Conservation (phyloP, 2,797 vertebrate genomes). For the Chiroxiphia lanceolata region DNA sequence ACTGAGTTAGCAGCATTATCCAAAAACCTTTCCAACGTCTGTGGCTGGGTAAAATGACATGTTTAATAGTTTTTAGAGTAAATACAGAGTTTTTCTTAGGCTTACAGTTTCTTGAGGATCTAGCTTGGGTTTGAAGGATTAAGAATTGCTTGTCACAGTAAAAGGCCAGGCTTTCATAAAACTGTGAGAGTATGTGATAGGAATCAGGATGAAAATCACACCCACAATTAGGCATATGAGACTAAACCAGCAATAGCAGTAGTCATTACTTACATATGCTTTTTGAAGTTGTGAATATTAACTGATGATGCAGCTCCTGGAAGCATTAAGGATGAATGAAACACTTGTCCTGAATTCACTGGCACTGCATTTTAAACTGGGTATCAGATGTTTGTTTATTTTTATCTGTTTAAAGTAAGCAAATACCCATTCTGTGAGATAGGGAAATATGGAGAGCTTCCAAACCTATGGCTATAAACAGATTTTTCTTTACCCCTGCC, state of each 20-base stretch:
- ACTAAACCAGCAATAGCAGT: neutral
- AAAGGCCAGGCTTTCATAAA: neutral
- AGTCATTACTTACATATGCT: neutral
- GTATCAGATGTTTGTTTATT: neutral
- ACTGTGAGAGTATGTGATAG: neutral
- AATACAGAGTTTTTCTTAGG: neutral
- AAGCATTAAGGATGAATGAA: neutral
- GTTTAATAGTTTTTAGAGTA: neutral
- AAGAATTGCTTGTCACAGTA: neutral
- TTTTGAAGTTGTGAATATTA: neutral
- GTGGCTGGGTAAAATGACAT: neutral
- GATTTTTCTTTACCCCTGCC: neutral
- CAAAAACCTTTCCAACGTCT: neutral
- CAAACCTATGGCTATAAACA: neutral
- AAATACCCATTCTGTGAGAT: neutral
- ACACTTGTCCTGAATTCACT: neutral
- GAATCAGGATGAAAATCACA: neutral
- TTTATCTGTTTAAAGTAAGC: conserved; percentile 26
- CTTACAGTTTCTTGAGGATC: neutral
- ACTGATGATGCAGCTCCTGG: neutral
- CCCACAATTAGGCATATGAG: neutral
- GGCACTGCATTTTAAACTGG: neutral
- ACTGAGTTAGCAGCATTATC: rapidly evolving
- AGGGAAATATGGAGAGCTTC: neutral
- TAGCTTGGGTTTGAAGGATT: neutral